These are phyloP conservation scores for Helicoverpa zea DNA, from an alignment of 1,140 invertebrate species.

Conservation along the genomic window DNA sequence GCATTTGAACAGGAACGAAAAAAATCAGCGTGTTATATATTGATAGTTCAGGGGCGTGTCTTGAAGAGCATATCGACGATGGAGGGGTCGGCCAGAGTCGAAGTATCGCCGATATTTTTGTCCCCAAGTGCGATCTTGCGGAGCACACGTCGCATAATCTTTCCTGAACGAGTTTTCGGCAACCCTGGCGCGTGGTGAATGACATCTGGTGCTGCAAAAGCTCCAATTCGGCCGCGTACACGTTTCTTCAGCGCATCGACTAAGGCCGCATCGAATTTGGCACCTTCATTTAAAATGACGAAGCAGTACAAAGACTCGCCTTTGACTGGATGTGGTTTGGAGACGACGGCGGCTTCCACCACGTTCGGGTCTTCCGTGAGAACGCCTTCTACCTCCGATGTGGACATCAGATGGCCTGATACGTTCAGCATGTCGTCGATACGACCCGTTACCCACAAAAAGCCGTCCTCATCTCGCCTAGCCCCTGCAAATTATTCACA, in stretches of 20 bases:
- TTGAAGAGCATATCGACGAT: conserved; percentile 94
- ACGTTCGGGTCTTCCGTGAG: conserved; percentile 94
- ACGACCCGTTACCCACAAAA: conserved; percentile 98
- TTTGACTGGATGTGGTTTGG: conserved; percentile 97
- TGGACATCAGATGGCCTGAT: conserved; percentile 98
- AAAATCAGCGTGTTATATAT: not conserved
- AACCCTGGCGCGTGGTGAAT: conserved; percentile 97
- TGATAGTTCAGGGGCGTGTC: not conserved
- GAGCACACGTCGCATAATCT: conserved; percentile 98
- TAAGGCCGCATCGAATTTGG: conserved; percentile 90
- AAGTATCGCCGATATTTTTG: conserved; percentile 96
- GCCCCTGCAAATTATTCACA: conserved; percentile 89
- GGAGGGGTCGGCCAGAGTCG: conserved; percentile 95
- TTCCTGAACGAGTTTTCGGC: conserved; percentile 99
- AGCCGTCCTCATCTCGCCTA: conserved; percentile 96
- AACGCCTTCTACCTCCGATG: conserved; percentile 97
- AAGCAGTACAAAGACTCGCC: conserved; percentile 99
- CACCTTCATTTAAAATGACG: conserved; percentile 94
- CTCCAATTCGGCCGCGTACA: conserved; percentile 97
- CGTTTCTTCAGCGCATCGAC: conserved; percentile 92
- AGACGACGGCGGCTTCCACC: conserved; percentile 98
- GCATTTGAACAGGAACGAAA: conserved; percentile 38
- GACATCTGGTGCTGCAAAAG: conserved; percentile 98
- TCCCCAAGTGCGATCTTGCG: conserved; percentile 97
- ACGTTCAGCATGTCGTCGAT: conserved; percentile 99